Conservation (phyloP, 1,140 invertebrate species). For the Lepidurus couesii region DNA sequence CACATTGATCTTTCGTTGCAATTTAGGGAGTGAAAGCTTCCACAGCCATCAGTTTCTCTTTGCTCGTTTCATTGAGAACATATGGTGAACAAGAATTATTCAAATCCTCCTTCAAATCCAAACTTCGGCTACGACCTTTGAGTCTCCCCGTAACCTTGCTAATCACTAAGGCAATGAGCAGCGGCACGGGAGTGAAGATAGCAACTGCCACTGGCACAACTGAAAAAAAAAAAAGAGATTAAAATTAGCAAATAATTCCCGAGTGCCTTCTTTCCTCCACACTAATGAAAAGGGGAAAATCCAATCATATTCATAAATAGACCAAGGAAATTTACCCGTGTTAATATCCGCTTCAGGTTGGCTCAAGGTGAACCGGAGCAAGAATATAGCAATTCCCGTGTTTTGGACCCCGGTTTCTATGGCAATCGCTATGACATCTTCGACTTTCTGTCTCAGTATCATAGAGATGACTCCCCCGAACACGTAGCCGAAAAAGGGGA, state of each 20-base stretch:
- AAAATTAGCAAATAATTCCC: background rate
- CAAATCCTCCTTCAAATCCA: background rate
- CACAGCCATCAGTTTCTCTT: background rate
- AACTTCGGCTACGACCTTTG: background rate
- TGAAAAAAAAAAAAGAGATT: constrained; percentile 42
- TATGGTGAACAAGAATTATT: background rate
- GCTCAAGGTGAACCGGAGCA: constrained; percentile 62
- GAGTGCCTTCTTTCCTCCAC: no score
- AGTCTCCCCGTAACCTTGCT: background rate
- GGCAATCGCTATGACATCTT: constrained; percentile 74
- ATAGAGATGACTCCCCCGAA: constrained; percentile 60
- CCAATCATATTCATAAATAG: background rate
- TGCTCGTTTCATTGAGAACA: background rate
- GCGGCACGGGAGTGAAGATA: constrained; percentile 86
- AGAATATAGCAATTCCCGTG: constrained; percentile 83
- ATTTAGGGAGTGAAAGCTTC: background rate
- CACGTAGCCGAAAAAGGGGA: constrained; percentile 83
- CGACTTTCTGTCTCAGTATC: constrained; percentile 54
- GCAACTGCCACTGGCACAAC: constrained; percentile 82
- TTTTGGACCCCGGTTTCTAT: constrained; percentile 94
- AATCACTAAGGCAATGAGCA: constrained; percentile 46
- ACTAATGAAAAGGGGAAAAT: no score
- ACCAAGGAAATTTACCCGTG: constrained; percentile 52
- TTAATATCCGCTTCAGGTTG: constrained; percentile 72
- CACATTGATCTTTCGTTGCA: background rate